Conservation (phyloP, 2,888 invertebrate genomes). For the Xestia xanthographa region DNA sequence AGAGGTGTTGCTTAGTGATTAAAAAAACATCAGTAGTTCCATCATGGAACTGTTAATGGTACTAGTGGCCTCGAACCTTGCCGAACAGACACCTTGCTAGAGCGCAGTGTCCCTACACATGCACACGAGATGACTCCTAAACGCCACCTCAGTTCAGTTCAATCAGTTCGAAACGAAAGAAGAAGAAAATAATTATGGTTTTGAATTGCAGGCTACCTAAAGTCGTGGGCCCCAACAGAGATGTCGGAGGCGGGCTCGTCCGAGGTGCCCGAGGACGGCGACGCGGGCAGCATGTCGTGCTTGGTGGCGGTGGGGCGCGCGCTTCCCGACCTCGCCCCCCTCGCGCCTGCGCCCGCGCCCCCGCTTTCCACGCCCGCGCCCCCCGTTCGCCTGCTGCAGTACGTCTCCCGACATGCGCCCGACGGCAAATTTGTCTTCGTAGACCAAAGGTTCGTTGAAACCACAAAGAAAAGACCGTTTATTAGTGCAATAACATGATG, state of each 20-base stretch:
- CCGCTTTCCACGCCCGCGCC: slow-evolving; percentile 6
- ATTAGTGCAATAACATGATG: not conserved
- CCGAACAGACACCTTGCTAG: not conserved
- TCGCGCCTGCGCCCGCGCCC: slow-evolving; percentile 65
- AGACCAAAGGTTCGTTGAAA: slow-evolving; percentile 94
- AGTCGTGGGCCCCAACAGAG: slow-evolving; percentile 97
- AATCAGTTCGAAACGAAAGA: not conserved
- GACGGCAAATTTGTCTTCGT: slow-evolving; percentile 98
- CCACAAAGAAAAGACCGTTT: not conserved
- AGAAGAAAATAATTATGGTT: not conserved
- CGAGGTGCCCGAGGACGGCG: slow-evolving; percentile 89
- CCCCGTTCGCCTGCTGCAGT: slow-evolving; percentile 92
- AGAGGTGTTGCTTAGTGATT: no score
- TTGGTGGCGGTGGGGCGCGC: slow-evolving; percentile 96
- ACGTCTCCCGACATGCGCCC: slow-evolving; percentile 95
- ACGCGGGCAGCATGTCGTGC: slow-evolving; percentile 94
- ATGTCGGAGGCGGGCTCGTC: slow-evolving; percentile 92
- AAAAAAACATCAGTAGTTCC: no score
- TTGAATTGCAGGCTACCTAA: slow-evolving; percentile 92
- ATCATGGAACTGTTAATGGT: no score
- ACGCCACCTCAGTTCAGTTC: not conserved
- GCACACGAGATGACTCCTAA: no score
- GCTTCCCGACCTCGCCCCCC: slow-evolving; percentile 90
- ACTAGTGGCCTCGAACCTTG: no score
- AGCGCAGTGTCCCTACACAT: not conserved